Base-by-base conservation (phyloP, 1,140 invertebrate species). In the Chrysomallon squamiferum region DNA sequence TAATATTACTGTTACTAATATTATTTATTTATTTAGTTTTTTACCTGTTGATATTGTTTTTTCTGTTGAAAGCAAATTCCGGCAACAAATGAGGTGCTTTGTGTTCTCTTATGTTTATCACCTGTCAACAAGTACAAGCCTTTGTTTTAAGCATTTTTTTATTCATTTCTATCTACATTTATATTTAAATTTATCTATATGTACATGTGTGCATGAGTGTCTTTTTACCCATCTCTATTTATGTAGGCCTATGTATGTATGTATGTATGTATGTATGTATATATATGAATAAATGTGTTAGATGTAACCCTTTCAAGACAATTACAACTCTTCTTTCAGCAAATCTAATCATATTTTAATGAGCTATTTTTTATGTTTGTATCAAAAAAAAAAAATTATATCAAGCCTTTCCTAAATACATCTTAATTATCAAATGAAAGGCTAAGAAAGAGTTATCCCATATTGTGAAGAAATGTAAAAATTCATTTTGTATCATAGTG, bases 21-120 rank as follows among this genome's bases (percentile, higher is more conserved):
- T n/a, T n/a, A n/a, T n/a, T n/a, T n/a, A n/a, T n/a, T n/a, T n/a
- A n/a, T n/a, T n/a, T n/a, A 38, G 35, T 38, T 25, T 54, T 38
- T 61, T 71, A 85, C 84, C 81, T 82, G 33, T 71, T 60, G 11
- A 77, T 70, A 52, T 74, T 73, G 45, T 85, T 83, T 62, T 71
- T 77, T 74, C 80, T 65, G 68, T 84, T 83, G 76, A 83, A 82
- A 49, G 83, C 80, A 76, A 80, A 78, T 27, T 85, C 81, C 5
- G 88, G 88, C 20, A 89, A 74, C 0, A 88, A 72, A 65, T 87
- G 83, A 30, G 79, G 77, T 13, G 86, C 86, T 43, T 83, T 78
- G 38, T 82, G 77, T 59, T 78, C 69, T 47, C 88, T 78, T 5
- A 50, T 59, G 61, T 85, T 83, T 38, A 87, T 79, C 22, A 88